These are phyloP conservation scores for Aphrophora alni DNA, from an alignment of 2,888 invertebrate genomes.

Conservation along the genomic window DNA sequence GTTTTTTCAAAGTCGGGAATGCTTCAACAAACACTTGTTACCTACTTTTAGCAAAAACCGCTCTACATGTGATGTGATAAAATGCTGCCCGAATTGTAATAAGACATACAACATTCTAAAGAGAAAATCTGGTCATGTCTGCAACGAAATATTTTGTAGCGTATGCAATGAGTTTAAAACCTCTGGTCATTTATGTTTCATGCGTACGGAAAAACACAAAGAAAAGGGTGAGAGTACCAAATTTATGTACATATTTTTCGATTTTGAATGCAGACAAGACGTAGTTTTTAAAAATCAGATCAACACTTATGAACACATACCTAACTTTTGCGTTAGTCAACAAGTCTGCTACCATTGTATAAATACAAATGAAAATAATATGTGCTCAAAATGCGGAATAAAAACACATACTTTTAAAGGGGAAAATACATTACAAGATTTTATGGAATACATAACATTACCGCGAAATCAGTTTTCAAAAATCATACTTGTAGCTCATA, in stretches of 20 bases:
- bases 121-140: background rate
- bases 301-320: background rate
- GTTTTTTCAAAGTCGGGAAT: no score
- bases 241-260: conserved; percentile 9
- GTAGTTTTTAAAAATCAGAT: background rate
- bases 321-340: background rate
- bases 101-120: background rate
- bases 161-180: background rate
- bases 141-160: background rate
- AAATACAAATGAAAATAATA: no score
- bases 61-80: no score
- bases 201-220: background rate
- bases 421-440: background rate
- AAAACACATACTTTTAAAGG: background rate
- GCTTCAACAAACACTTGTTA: no score
- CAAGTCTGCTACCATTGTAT: background rate
- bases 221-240: no score
- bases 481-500: background rate
- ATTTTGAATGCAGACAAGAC: conserved; percentile 2
- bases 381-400: background rate
- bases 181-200: background rate
- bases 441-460: background rate
- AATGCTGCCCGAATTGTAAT: no score
- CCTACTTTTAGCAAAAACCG: no score
- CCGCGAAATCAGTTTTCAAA: background rate